Conservation (phyloP, 1,140 invertebrate species). For the Agraylea sexmaculata region DNA sequence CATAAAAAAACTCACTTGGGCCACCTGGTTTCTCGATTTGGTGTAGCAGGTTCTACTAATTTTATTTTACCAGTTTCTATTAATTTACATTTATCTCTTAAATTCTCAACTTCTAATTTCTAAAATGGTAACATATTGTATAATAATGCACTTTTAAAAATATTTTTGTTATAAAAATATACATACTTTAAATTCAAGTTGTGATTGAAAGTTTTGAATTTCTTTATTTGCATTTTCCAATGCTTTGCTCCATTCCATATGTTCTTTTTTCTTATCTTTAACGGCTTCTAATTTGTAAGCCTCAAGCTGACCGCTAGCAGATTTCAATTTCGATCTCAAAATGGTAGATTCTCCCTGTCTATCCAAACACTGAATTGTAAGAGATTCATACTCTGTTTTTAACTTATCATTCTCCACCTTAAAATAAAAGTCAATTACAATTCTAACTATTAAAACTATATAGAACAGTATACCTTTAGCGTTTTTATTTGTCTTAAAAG, state of each 20-base stretch:
- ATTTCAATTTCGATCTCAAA: slow-evolving; percentile 32
- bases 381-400: slow-evolving; percentile 32
- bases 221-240: slow-evolving; percentile 25
- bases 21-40: no score
- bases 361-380: slow-evolving; percentile 33
- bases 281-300: slow-evolving; percentile 31
- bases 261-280: slow-evolving; percentile 30
- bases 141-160: no score
- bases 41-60: no score
- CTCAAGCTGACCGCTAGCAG: slow-evolving; percentile 28
- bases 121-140: no score
- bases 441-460: no score
- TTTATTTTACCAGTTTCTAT: no score
- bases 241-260: slow-evolving; percentile 33
- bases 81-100: no score
- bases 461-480: no score
- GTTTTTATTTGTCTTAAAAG: slow-evolving; percentile 10
- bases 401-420: slow-evolving; percentile 32
- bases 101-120: no score
- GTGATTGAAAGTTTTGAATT: slow-evolving; percentile 28
- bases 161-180: no score
- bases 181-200: slow-evolving; percentile 35
- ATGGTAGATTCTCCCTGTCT: slow-evolving; percentile 38
- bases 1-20: no score
- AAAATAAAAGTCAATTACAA: no score